A percentile compares a stretch with the other conserved stretches of the same genome.
Conservation (phyloP, 2,888 invertebrate species). For the Adelphocoris suturalis region DNA sequence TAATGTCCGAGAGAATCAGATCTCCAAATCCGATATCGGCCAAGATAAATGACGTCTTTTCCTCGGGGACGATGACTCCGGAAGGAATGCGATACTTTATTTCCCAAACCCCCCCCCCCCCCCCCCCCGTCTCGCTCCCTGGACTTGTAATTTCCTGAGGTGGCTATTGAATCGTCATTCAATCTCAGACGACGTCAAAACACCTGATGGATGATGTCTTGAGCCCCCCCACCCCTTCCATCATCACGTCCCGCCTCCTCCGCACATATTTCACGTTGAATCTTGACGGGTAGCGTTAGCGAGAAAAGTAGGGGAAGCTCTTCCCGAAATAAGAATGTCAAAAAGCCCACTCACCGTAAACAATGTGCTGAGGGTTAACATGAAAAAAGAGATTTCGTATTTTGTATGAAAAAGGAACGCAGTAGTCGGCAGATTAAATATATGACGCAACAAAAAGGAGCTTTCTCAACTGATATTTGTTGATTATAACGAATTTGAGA, state of each 20-base stretch:
- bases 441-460: too few relatives aligned
- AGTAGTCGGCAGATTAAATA: too few relatives aligned
- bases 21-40: not conserved
- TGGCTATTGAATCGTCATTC: slow-evolving; percentile 71
- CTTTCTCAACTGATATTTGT: too few relatives aligned
- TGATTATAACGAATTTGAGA: too few relatives aligned
- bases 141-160: slow-evolving; percentile 70
- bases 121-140: not conserved
- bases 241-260: not conserved
- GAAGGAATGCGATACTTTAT: slow-evolving; percentile 57
- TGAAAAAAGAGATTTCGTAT: too few relatives aligned
- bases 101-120: not conserved
- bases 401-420: too few relatives aligned
- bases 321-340: slow-evolving; percentile 30
- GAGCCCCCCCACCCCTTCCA: not conserved
- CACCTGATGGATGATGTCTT: slow-evolving; percentile 67
- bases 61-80: not conserved
- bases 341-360: slow-evolving; percentile 33
- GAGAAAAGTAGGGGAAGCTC: not conserved
- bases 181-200: slow-evolving; percentile 67
- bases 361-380: not conserved
- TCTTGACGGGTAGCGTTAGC: slow-evolving; percentile 14
- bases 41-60: slow-evolving; percentile 49
- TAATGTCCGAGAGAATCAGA: slow-evolving; percentile 10
- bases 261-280: slow-evolving; percentile 61